These are phyloP conservation scores for Canis aureus DNA, from an alignment of 2,113 vertebrate genomes.

Conservation along the genomic window DNA sequence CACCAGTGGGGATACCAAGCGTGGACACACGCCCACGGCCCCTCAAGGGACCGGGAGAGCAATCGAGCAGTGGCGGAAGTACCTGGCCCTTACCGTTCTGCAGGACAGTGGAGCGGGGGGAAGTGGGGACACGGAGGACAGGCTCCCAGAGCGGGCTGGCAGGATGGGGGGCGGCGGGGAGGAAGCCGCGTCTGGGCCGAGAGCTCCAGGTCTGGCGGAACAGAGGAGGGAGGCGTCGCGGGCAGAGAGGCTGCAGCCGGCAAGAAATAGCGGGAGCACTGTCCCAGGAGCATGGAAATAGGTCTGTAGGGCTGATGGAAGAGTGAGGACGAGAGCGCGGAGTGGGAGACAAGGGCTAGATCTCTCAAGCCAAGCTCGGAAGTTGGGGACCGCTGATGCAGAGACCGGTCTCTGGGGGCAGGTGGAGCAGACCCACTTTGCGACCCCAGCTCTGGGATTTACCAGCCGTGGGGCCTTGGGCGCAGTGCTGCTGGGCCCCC, in stretches of 20 bases:
- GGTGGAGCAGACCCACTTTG: not conserved
- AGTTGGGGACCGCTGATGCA: not conserved
- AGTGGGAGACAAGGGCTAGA: no score
- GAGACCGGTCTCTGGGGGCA: not conserved
- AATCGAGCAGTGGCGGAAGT: not conserved
- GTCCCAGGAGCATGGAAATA: fast-evolving
- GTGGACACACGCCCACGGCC: fast-evolving
- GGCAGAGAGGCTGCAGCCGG: fast-evolving
- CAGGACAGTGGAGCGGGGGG: fast-evolving
- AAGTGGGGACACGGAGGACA: fast-evolving
- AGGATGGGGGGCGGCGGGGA: not conserved
- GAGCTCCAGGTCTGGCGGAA: not conserved
- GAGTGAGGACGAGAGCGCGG: not conserved
- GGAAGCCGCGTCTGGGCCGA: not conserved
- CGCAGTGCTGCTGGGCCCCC: not conserved
- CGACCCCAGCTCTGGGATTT: not conserved
- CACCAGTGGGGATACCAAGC: not conserved
- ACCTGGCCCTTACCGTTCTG: not conserved
- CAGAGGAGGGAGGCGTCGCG: fast-evolving
- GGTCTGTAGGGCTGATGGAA: fast-evolving
- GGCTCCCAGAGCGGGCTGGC: fast-evolving
- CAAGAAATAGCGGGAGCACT: no score
- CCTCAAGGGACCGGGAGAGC: slow-evolving; percentile 17
- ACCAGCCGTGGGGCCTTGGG: not conserved
- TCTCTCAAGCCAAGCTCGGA: not conserved